Base-by-base conservation (phyloP, 2,888 invertebrate genomes). In the Pachydiplax longipennis region DNA sequence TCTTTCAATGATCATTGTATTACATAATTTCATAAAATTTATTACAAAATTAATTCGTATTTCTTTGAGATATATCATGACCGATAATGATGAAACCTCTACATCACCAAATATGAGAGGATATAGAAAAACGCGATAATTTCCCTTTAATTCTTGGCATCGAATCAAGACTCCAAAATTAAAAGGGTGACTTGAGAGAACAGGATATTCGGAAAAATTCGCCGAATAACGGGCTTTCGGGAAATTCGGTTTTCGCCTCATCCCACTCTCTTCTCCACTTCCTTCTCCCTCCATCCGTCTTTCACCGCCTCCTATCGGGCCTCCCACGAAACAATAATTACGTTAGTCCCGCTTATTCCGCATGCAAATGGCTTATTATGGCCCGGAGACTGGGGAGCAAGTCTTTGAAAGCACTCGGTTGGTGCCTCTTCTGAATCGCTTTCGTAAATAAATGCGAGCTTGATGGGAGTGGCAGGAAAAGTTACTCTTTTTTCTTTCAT, bases 251-350 rank as follows among this genome's bases (percentile, higher is more conserved):
- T 25, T 53, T 53, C 53, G 53, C 10, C 15, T 81, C 40, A 22
- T 22, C 81, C 44, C n/a, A n/a, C 44, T 44, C 44, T 12, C 81
- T 22, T 48, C 12, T 22, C 44, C 81, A 22, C 81, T 22, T 40
- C 40, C n/a, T 12, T 12, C 40, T 40, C 82, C 40, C 81, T 44
- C 44, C 35, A 31, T 18, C 18, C 37, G 12, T n/a, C 18, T 25
- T 18, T 31, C 35, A 53, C 31, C 83, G 31, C 31, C 18, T 37
- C 40, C 31, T 53, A 53, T 83, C 58, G 83, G 83, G 58, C 83
- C 83, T 83, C 83, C 83, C 83, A 58, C 35, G 83, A 83, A 58
- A 58, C 58, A 83, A 58, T 58, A 58, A 83, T 83, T 83, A 83
- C 83, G 31, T 35, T 58, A 35, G 22, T 18, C 83, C 58, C 58